Percentiles rank a stretch among this genome's conserved stretches.
These are phyloP conservation scores for Pycnomerus fuliginosus DNA, from an alignment of 2,888 invertebrate genomes.

Conservation along the genomic window DNA sequence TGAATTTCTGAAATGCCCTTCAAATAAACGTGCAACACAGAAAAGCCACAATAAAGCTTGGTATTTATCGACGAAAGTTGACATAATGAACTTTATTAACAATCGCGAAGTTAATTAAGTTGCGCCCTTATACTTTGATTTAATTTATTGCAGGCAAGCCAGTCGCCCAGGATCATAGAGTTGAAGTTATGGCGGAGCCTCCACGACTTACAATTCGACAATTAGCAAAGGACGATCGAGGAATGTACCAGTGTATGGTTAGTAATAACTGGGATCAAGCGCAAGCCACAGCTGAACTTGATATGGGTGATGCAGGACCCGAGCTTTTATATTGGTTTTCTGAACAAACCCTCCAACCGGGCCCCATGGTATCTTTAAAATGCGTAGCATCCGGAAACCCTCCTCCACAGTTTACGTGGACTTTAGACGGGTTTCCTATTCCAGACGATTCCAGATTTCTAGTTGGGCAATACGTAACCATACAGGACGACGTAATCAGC, in stretches of 20 bases:
- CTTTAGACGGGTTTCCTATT: conserved; percentile 79
- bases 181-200: conserved; percentile 48
- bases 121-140: too few relatives aligned
- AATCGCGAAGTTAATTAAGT: too few relatives aligned
- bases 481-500: conserved; percentile 90
- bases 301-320: conserved; percentile 84
- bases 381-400: conserved; percentile 95
- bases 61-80: too few relatives aligned
- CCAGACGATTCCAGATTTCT: conserved; percentile 69
- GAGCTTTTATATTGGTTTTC: conserved; percentile 90
- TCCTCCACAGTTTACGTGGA: conserved; percentile 89
- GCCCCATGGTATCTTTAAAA: conserved; percentile 86
- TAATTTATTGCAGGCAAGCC: conserved; percentile 43
- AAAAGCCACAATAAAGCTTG: too few relatives aligned
- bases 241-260: conserved; percentile 90
- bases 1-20: conserved; percentile 7
- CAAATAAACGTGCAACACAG: too few relatives aligned
- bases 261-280: conserved; percentile 82
- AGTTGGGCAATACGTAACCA: conserved; percentile 88
- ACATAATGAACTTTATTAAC: too few relatives aligned
- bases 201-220: conserved; percentile 58
- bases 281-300: conserved; percentile 78
- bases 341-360: conserved; percentile 88
- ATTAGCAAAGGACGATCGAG: conserved; percentile 78
- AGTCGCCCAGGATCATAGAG: conserved; percentile 49